Conservation (phyloP, 1,140 invertebrate genomes). For the Drosophila sp. region DNA sequence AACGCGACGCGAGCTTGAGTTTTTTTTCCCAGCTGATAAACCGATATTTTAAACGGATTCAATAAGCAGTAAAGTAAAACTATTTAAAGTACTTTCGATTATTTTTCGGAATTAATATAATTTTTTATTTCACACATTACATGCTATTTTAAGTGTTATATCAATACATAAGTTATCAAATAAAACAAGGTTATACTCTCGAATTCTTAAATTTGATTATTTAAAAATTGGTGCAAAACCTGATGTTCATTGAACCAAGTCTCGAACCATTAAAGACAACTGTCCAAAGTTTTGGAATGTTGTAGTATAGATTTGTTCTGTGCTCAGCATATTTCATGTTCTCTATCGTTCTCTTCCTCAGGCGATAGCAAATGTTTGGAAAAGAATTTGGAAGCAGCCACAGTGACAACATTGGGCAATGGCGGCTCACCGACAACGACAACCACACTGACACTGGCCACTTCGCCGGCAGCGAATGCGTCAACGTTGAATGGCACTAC, state of each 20-base stretch:
- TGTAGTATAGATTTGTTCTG: no score
- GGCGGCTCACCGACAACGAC: conserved; percentile 74
- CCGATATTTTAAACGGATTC: background rate
- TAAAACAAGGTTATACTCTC: no score
- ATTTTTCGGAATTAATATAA: no score
- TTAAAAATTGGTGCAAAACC: no score
- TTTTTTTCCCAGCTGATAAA: background rate
- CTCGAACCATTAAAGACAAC: no score
- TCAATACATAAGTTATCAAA: no score
- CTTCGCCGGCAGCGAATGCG: conserved; percentile 31
- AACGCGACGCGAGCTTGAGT: no score
- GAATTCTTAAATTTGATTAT: no score
- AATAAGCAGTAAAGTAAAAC: conserved; percentile 1
- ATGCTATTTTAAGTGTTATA: no score
- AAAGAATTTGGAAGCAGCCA: conserved; percentile 75
- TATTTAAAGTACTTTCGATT: background rate
- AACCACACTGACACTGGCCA: conserved; percentile 65
- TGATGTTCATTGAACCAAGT: no score
- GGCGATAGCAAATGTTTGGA: conserved; percentile 84
- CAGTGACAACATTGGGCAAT: conserved; percentile 71
- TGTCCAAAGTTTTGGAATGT: no score
- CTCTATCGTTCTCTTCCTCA: conserved; percentile 38
- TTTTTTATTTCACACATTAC: no score
- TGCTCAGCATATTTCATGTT: background rate
- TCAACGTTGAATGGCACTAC: conserved; percentile 6